These are phyloP conservation scores for Mycalesis mineus DNA, from an alignment of 2,888 invertebrate species.

Conservation along the genomic window DNA sequence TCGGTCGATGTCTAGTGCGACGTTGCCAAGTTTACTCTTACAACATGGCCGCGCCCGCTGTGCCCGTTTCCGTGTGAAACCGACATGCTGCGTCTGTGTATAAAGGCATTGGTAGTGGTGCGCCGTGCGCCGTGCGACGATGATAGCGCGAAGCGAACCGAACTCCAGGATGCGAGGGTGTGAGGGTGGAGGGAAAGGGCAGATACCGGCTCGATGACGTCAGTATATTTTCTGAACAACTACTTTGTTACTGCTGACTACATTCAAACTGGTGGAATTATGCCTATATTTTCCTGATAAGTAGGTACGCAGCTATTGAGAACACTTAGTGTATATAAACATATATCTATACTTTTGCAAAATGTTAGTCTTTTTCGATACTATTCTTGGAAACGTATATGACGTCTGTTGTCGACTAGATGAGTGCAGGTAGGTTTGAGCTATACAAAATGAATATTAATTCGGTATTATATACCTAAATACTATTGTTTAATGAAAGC, in stretches of 20 bases:
- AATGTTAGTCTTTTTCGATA: too few relatives aligned
- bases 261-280: slow-evolving; percentile 12
- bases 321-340: too few relatives aligned
- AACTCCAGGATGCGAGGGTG: slow-evolving; percentile 44
- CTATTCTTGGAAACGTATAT: too few relatives aligned
- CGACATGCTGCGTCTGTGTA: slow-evolving; percentile 67
- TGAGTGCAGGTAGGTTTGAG: too few relatives aligned
- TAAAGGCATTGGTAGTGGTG: slow-evolving; percentile 38
- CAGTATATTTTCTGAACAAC: slow-evolving; percentile 69
- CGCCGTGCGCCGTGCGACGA: slow-evolving; percentile 38
- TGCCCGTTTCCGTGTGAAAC: slow-evolving; percentile 78
- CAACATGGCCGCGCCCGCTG: slow-evolving; percentile 75
- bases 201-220: slow-evolving; percentile 68
- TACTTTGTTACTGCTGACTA: slow-evolving; percentile 28
- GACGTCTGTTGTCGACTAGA: too few relatives aligned
- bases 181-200: slow-evolving; percentile 33
- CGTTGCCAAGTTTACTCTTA: slow-evolving; percentile 75
- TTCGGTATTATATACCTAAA: too few relatives aligned
- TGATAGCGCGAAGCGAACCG: slow-evolving; percentile 40
- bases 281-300: background rate
- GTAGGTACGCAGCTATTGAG: background rate
- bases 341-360: too few relatives aligned
- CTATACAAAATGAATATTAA: too few relatives aligned
- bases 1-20: slow-evolving; percentile 76
- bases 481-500: too few relatives aligned